These are phyloP conservation scores for Calephelis perditalis DNA, from an alignment of 2,888 invertebrate genomes.

Conservation along the genomic window DNA sequence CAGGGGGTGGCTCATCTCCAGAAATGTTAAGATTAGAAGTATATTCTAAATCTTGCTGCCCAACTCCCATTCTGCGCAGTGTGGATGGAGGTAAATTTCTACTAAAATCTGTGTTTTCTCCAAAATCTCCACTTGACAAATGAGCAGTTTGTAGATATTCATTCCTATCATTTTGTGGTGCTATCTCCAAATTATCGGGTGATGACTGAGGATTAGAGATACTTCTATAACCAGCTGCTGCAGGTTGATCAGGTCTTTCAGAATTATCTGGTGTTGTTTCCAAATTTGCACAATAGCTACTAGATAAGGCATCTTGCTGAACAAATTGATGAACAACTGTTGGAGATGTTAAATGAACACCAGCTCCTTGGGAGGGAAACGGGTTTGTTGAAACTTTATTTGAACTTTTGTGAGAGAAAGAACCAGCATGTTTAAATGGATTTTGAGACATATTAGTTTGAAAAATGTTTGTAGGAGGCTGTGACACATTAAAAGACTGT, in stretches of 20 bases:
- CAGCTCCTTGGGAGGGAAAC: constrained; percentile 47
- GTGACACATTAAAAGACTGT: constrained; percentile 16
- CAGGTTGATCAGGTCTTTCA: constrained; percentile 79
- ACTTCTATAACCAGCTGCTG: constrained; percentile 42
- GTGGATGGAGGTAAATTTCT: constrained; percentile 81
- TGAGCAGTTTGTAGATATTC: constrained; percentile 88
- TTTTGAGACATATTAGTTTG: constrained; percentile 41
- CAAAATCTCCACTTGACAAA: constrained; percentile 77
- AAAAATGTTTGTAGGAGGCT: constrained; percentile 30
- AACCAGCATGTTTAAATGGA: constrained; percentile 65
- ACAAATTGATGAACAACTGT: constrained; percentile 51
- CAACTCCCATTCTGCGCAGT: constrained; percentile 81
- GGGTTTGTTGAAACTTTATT: constrained; percentile 41
- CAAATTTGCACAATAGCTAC: constrained; percentile 77
- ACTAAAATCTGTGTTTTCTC: constrained; percentile 63
- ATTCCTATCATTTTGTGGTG: constrained; percentile 84
- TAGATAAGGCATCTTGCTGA: constrained; percentile 50
- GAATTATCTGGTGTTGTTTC: constrained; percentile 84
- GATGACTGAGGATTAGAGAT: constrained; percentile 46
- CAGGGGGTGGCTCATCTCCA: constrained; percentile 73
- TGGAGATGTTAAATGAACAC: constrained; percentile 53
- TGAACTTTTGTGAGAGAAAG: constrained; percentile 67
- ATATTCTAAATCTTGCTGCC: constrained; percentile 79
- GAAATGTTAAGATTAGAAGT: constrained; percentile 50
- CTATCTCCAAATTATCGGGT: constrained; percentile 79